Base-by-base conservation (phyloP, 2,797 vertebrate genomes). In the Mormyrus hasselquistii region DNA sequence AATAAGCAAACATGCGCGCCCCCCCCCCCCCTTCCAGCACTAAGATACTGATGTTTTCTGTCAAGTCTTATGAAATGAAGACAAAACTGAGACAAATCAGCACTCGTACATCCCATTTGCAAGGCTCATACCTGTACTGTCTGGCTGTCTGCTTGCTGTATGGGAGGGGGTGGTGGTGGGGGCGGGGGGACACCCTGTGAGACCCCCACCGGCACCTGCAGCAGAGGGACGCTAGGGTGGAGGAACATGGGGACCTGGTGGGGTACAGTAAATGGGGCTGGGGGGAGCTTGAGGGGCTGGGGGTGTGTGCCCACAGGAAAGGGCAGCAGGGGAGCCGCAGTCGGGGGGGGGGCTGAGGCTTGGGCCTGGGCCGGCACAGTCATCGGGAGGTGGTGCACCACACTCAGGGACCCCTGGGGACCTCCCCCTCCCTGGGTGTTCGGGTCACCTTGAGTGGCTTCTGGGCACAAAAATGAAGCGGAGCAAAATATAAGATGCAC, bases 151-250 rank as follows among this genome's bases (percentile, higher is more conserved):
- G 97, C 94, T 92, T 98, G 97, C 88, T 98, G 98, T 93, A 97
- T 96, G 89, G 98, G 98, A 8, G 98, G 98, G 49, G 98, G 98
- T 0, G 98, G 98, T 1, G 98, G 98, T 3, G 98, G 98, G 8
- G 98, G 98, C 0, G 98, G 98, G 0, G 97, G 98, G 65, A 97
- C 96, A 93, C 97, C 97, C 95, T 99, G 98, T 93, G 97, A 94
- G 4, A 96, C 93, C 25, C 96, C 96, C 88, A 96, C 93, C n/a
- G 97, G 96, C 91, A 97, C 96, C 93, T 97, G 98, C 90, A 98
- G 94, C 87, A 98, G 96, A 88, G 97, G 97, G 88, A 97, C 94
- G 53, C 96, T 94, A 0, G 97, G 25, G 91, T 97, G 98, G 89
- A 98, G 95, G 91, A 98, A 98, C 93, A 98, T 91, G 49, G 98